A percentile compares a stretch with the other conserved stretches of the same genome.
Conservation (phyloP, 1,140 invertebrate species). For the Gryon sp. region DNA sequence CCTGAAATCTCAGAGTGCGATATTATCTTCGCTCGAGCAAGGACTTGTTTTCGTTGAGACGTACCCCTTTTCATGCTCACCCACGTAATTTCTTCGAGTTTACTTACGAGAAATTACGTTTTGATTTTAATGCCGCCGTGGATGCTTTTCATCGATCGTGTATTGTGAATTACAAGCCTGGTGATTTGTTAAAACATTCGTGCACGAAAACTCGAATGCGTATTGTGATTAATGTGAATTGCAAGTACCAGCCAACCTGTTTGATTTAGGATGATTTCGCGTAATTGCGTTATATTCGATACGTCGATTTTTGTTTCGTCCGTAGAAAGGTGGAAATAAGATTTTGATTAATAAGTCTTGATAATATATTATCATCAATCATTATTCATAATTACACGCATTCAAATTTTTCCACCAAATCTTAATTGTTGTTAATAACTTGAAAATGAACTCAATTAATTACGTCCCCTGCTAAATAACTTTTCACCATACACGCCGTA, state of each 20-base stretch:
- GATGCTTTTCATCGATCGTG: slow-evolving; percentile 51
- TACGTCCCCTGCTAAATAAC: no score
- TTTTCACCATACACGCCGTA: no score
- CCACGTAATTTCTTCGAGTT: slow-evolving; percentile 57
- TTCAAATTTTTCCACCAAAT: not conserved
- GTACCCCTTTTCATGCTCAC: slow-evolving; percentile 43
- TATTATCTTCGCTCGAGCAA: slow-evolving; percentile 47
- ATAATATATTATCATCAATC: slow-evolving; percentile 15
- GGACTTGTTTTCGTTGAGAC: slow-evolving; percentile 50
- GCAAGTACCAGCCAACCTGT: slow-evolving; percentile 19
- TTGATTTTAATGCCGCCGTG: slow-evolving; percentile 19
- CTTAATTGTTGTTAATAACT: not conserved
- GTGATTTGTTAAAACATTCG: slow-evolving; percentile 57
- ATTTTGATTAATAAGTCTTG: slow-evolving; percentile 25
- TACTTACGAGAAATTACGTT: slow-evolving; percentile 47
- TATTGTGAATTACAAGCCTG: slow-evolving; percentile 41
- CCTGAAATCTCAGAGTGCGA: slow-evolving; percentile 36
- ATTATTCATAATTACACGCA: slow-evolving; percentile 16
- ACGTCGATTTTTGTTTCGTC: slow-evolving; percentile 25
- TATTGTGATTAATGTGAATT: slow-evolving; percentile 46
- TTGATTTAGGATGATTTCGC: slow-evolving; percentile 47
- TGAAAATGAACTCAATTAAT: not conserved
- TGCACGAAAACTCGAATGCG: slow-evolving; percentile 42
- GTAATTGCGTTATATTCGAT: slow-evolving; percentile 48
- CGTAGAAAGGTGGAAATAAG: not conserved